Base-by-base conservation (phyloP, 2,113 vertebrate species). In the Peromyscus polionotus region DNA sequence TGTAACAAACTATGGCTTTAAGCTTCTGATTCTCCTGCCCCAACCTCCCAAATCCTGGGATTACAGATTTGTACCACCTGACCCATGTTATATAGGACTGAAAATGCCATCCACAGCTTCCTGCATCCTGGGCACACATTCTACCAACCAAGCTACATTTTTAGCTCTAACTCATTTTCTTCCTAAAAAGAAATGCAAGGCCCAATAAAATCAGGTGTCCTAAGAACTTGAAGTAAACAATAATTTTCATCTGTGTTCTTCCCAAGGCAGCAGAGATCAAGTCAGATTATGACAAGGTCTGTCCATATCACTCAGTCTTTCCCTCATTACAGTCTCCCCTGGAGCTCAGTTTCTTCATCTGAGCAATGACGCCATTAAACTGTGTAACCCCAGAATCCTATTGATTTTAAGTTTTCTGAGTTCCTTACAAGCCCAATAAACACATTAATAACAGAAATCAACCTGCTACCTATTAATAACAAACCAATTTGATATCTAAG, bases 311-410 rank as follows among this genome's bases (percentile, higher is more conserved):
- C 48, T 39, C 79, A 9, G 26, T 73, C 59, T 91, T 70, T 73
- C 36, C 31, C 45, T 87, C 39, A 94, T 0, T n/a, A 20, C 88
- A 65, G 39, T n/a, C 19, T 68, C 42, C 93, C 20, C 63, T 63
- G 31, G 75, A 36, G 61, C 54, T 96, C 51, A 72, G 45, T 96
- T 95, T 92, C 26, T 83, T 95, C 90, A 86, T 65, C 48, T 42
- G 13, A 87, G 39, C 31, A 77, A 91, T 51, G 65, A 88, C 4
- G 12, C 7, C 65, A 80, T 48, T 33, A 75, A 61, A 75, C 11
- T 20, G 19, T 9, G 63, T 42, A 11, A 79, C 22, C 33, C 91
- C 28, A 95, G 51, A 68, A 54, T 83, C 91, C 19, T 83, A 67
- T 51, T 39, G 73, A 73, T 93, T 80, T 96, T 83, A 88, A 68